Base-by-base conservation (phyloP, 2,113 vertebrate species). In the Ptychochromis oligacanthus region DNA sequence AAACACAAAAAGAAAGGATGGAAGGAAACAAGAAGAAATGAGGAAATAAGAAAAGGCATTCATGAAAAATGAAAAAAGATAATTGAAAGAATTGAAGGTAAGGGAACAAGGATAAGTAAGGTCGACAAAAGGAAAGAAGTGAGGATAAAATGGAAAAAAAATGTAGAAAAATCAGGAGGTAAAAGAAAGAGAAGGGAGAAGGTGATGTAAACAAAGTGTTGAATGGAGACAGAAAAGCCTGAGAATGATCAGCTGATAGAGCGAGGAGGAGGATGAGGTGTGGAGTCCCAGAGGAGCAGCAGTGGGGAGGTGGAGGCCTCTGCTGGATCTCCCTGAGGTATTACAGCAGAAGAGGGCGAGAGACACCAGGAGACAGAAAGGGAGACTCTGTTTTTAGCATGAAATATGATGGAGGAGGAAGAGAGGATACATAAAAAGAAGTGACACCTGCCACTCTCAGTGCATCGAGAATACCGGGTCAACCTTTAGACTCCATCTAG, bases 241-340 rank as follows among this genome's bases (percentile, higher is more conserved):
- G 55, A 34, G 58, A 13, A 54, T 36, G 46, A 61, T 85, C 77
- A 75, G 64, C 83, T 83, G 89, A 77, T 8, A 15, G 20, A 76
- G 70, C 20, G 78, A 75, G 28, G 80, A 61, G 13, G 80, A 86
- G 20, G 62, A 80, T 58, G 61, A 57, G 75, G 49, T 75, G 75
- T 46, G n/a, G 70, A 36, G 60, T 90, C 83, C 90, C 88, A 4
- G 86, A 88, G 84, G 91, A 91, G 67, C 84, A 95, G 88, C 92
- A 86, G 91, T 92, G 94, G 91, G 95, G 92, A 94, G 94, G 93
- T 93, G 94, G 95, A 94, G 95, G 89, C 95, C 95, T 95, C 95
- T 96, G 93, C 91, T 96, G 95, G 95, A 93, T 84, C 87, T 95
- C 95, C 92, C 94, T 54, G 76, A 89, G 95, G 95, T 95, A 96